A percentile compares a stretch with the other conserved stretches of the same genome.
phyloP scores from a whole-genome alignment of 2,888 invertebrate genomes.

The Allygus modestus region DNA sequence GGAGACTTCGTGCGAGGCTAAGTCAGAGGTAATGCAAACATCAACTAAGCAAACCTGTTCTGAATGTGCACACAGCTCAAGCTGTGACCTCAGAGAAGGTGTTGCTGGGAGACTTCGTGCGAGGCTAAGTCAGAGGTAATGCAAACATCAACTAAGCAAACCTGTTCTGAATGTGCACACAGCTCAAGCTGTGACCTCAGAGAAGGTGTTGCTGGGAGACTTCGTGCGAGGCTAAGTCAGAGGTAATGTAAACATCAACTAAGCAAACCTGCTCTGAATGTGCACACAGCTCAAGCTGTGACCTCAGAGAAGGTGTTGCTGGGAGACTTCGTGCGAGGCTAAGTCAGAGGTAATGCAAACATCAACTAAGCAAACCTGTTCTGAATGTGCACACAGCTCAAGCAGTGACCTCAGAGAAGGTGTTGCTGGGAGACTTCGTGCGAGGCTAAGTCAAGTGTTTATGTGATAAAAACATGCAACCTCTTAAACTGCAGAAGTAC shows the following conservation, averaged over 20 bases:
- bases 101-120: too few relatives aligned
- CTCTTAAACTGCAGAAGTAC: neutral
- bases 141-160: neutral
- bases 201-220: too few relatives aligned
- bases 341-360: neutral
- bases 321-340: neutral
- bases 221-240: neutral
- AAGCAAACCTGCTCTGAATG: neutral
- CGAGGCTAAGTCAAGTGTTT: neutral
- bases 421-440: neutral
- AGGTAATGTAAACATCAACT: neutral
- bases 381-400: neutral
- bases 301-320: neutral
- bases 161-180: neutral
- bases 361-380: slow-evolving; percentile 2
- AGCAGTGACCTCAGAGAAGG: neutral
- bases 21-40: too few relatives aligned
- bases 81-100: neutral
- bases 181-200: neutral
- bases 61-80: neutral
- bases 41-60: slow-evolving; percentile 5
- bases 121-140: too few relatives aligned
- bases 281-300: neutral
- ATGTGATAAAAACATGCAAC: slow-evolving; percentile 3
- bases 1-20: too few relatives aligned